Percentiles rank a stretch among this genome's conserved stretches.
Evolutionary conservation across 2,113 vertebrate genomes (phyloP).

Genomic region (Cephalopterus ornatus): DNA sequence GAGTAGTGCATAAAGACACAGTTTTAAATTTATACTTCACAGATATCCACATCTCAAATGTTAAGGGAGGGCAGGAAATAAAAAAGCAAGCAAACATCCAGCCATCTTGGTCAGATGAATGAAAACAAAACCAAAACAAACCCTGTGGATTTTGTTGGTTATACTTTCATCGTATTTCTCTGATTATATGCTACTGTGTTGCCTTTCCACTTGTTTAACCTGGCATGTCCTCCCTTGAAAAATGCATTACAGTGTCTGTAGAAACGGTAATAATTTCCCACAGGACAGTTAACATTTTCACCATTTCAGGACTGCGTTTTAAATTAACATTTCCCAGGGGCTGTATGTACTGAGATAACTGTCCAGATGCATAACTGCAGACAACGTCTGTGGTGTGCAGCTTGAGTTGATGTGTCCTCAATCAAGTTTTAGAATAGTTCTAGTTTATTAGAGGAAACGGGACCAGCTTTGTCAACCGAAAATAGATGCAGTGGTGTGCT

Average conservation of each 20-base stretch:
- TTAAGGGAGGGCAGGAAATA: not conserved
- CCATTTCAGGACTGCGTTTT: not conserved
- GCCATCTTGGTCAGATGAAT: not conserved
- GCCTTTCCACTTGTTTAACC: not conserved
- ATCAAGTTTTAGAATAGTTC: not conserved
- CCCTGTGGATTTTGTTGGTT: not conserved
- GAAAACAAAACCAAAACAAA: not conserved
- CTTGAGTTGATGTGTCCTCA: not conserved
- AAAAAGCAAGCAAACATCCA: not conserved
- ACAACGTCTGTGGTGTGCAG: not conserved
- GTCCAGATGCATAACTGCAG: not conserved
- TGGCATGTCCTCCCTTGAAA: not conserved
- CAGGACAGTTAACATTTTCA: not conserved
- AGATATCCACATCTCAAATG: not conserved
- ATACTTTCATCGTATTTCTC: not conserved
- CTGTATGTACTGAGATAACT: not conserved
- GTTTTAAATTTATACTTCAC: not conserved
- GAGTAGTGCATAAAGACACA: not conserved
- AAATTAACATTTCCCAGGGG: not conserved
- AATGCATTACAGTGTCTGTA: not conserved
- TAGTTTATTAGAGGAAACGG: not conserved
- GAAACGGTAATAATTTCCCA: not conserved
- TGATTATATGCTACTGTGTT: not conserved
- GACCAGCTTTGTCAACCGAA: not conserved
- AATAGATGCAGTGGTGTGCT: not conserved